phyloP scores from a whole-genome alignment of 2,888 invertebrate genomes.

The Lasioglossum marginatum region DNA sequence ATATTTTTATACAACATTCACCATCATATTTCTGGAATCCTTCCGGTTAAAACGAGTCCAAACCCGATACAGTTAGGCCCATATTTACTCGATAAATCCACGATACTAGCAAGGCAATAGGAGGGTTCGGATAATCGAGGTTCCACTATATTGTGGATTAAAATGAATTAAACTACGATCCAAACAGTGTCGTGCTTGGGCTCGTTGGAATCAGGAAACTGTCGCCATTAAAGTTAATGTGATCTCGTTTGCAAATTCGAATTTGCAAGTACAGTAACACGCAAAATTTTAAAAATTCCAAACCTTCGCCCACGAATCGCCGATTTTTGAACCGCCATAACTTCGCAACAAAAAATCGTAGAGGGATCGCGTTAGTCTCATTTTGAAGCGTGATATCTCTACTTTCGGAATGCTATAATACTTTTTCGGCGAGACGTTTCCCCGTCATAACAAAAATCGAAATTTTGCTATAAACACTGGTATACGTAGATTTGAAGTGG shows the following conservation, averaged over 20 bases:
- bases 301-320: not conserved
- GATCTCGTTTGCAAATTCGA: not conserved
- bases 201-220: not conserved
- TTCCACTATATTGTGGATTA: not conserved
- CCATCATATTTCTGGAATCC: not conserved
- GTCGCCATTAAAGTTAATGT: not conserved
- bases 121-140: not conserved
- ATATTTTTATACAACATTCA: not conserved
- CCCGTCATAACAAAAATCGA: not conserved
- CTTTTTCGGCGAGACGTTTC: not conserved
- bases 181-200: not conserved
- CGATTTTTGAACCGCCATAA: not conserved
- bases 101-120: accelerated
- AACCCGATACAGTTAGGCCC: not conserved
- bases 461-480: not conserved
- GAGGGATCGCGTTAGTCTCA: too few species aligned
- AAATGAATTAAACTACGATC: too few species aligned
- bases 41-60: not conserved
- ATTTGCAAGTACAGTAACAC: not conserved
- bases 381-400: not conserved
- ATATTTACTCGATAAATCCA: not conserved
- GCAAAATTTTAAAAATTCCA: not conserved
- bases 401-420: not conserved
- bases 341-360: not conserved
- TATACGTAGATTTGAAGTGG: not conserved